Conservation (phyloP, 1,140 invertebrate genomes). For the Temnothorax nylanderi region DNA sequence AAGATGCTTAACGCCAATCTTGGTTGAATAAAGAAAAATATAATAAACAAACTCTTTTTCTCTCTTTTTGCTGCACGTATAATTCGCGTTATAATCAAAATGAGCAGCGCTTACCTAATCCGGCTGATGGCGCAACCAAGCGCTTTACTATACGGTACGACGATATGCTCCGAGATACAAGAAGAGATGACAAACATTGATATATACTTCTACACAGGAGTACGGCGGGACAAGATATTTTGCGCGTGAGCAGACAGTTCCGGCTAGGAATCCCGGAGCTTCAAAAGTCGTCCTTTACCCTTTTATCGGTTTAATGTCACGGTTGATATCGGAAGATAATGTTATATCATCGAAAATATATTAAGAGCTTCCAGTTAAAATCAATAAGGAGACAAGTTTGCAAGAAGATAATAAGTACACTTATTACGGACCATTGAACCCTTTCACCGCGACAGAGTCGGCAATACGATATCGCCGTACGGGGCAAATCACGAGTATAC, state of each 20-base stretch:
- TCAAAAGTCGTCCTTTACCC: background rate
- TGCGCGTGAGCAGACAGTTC: background rate
- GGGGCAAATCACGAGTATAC: background rate
- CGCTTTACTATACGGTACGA: no score
- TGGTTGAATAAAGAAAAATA: background rate
- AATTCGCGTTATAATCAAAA: background rate
- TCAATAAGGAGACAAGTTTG: background rate
- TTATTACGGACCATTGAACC: background rate
- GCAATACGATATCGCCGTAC: background rate
- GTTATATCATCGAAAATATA: background rate
- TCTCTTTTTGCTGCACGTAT: no score
- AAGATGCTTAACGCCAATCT: background rate
- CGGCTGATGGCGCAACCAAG: background rate
- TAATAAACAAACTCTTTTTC: no score
- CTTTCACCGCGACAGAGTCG: background rate
- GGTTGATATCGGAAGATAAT: background rate
- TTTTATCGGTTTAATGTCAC: background rate
- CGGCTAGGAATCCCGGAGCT: background rate
- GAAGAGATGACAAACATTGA: background rate
- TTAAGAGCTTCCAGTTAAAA: background rate
- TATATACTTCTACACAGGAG: background rate
- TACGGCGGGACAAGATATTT: background rate
- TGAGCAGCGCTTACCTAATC: background rate
- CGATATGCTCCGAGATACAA: background rate
- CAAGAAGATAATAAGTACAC: background rate